These are phyloP conservation scores for Actinemys pallida DNA, from an alignment of 2,113 vertebrate species.

Conservation along the genomic window DNA sequence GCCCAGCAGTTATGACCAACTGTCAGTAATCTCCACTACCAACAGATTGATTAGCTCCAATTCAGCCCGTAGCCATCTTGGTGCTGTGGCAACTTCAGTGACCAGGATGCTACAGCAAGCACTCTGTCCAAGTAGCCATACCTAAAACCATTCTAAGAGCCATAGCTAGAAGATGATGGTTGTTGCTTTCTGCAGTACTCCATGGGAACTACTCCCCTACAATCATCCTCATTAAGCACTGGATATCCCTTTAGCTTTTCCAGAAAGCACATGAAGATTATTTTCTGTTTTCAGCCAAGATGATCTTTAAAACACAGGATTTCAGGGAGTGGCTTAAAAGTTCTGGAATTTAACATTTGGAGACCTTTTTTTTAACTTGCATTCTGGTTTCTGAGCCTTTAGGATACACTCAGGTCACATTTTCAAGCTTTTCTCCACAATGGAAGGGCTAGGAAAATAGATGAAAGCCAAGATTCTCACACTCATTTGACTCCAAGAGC, in stretches of 20 bases:
- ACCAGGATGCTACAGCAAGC: not conserved
- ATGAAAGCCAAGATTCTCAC: not conserved
- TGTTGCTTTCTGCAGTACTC: not conserved
- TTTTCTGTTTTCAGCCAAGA: not conserved
- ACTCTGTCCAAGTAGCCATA: not conserved
- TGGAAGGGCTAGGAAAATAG: not conserved
- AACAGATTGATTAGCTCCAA: not conserved
- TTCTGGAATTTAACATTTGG: not conserved
- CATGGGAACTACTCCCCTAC: not conserved
- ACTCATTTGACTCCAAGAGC: not conserved
- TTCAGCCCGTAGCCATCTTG: not conserved
- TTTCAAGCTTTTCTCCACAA: not conserved
- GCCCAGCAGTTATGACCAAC: not conserved
- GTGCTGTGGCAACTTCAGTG: not conserved
- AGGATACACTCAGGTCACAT: not conserved
- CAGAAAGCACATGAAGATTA: not conserved
- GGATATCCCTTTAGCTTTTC: not conserved
- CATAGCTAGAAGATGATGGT: not conserved
- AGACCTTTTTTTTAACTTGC: not conserved
- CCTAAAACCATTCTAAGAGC: accelerated
- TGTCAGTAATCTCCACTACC: not conserved
- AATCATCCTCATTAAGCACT: not conserved
- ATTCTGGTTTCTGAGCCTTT: not conserved
- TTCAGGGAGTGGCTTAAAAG: not conserved
- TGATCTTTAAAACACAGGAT: not conserved